Conservation (phyloP, 2,113 vertebrate species). For the Nyctibius bracteatus region DNA sequence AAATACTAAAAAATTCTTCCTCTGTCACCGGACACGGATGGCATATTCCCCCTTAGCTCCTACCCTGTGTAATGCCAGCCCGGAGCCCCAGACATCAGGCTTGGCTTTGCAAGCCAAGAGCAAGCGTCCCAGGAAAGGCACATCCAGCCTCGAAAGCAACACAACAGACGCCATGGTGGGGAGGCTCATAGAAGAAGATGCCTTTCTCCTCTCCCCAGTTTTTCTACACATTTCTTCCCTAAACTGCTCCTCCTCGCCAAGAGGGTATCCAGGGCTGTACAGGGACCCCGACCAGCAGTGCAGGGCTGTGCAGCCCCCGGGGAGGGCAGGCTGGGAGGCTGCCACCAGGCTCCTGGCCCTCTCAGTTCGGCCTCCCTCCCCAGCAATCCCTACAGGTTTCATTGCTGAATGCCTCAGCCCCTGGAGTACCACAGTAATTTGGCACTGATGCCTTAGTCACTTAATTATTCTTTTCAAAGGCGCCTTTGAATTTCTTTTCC, state of each 20-base stretch:
- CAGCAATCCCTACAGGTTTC: not conserved
- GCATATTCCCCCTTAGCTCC: not conserved
- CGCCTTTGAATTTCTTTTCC: constrained; percentile 10
- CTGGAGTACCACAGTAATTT: constrained; percentile 3
- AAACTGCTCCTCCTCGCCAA: accelerated
- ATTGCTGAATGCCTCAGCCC: not conserved
- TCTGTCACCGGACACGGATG: not conserved
- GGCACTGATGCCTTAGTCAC: constrained; percentile 11
- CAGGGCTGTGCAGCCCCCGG: accelerated
- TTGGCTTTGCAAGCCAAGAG: not conserved
- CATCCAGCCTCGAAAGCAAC: not conserved
- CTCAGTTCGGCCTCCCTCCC: accelerated
- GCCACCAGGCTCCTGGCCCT: not conserved
- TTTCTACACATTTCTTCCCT: not conserved
- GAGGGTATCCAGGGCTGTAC: accelerated
- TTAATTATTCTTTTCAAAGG: constrained; percentile 52
- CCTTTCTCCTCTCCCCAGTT: not conserved
- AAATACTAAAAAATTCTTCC: constrained; percentile 15
- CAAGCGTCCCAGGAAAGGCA: not conserved
- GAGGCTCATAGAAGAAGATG: not conserved
- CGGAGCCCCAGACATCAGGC: not conserved
- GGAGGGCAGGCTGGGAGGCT: not conserved
- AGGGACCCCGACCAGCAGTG: not conserved
- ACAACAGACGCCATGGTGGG: not conserved
- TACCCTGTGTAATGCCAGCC: not conserved